Evolutionary conservation across 1,140 invertebrate genomes (phyloP), one percentile per base, ranked within the genome.

Genomic region (Philopotamus ludificatus): DNA sequence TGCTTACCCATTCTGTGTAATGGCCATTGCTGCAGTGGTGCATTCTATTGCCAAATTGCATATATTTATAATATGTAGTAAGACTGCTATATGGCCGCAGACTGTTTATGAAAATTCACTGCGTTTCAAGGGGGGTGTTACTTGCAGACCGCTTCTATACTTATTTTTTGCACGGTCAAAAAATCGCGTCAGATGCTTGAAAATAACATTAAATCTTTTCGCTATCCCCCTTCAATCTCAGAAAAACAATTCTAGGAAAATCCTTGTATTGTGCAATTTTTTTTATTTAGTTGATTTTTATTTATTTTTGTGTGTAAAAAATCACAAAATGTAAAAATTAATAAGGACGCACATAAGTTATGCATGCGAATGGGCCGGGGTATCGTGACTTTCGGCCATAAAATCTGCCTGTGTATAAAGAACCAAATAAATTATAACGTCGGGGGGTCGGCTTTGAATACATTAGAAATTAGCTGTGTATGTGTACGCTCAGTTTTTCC

Each of bases 41-140:
- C 44, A 60, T 49, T 39, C 44, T 47, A 22, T 60, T 26, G 57
- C 44, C 42, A 47, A 60, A 60, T 60, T 47, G 25, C 25, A 47
- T 26, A 25, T 47, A 47, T 58, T 58, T 58, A 58, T 44, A n/a
- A n/a, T n/a, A n/a, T n/a, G n/a, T n/a, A n/a, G n/a, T n/a, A n/a
- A n/a, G 15, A 50, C 47, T 12, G 15, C 47, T 12, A 12, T 50
- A 50, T 21, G 10, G 16, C 8, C 16, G 18, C 4, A 50, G 2
- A 18, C 16, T 12, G n/a, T n/a, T 3, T 3, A 50, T 50, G 16
- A 21, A 3, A 44, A 12, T 44, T 44, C 3, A 12, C n/a, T 44
- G 42, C 42, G 12, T 15, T 44, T 15, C 20, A 44, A 12, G n/a
- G 42, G n/a, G 42, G 42, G 3, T 44, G 42, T 44, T 3, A 15